phyloP scores from a whole-genome alignment of 1,140 invertebrate genomes.

The Dinoponera quadriceps region DNA sequence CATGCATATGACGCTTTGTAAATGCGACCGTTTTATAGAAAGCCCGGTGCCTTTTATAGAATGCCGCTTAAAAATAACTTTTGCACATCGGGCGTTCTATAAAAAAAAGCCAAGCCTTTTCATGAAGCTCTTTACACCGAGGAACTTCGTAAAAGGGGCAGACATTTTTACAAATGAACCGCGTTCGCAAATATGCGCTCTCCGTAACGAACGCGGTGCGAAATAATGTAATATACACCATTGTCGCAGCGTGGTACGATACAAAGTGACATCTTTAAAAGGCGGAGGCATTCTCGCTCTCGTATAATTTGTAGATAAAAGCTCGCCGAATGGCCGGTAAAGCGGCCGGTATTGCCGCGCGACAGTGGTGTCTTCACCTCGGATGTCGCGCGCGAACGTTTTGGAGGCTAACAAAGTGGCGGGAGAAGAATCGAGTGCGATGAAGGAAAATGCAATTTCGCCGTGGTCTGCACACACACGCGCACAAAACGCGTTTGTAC shows the following conservation, averaged over 20 bases:
- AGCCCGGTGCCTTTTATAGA: too few relatives aligned
- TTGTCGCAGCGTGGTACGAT: neutral
- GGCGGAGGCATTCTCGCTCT: neutral
- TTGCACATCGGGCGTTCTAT: too few relatives aligned
- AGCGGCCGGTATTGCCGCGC: neutral
- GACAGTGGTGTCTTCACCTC: neutral
- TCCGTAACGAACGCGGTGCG: too few relatives aligned
- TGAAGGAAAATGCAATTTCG: conserved; percentile 69
- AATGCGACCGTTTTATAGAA: too few relatives aligned
- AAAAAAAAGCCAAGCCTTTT: too few relatives aligned
- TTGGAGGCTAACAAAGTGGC: conserved; percentile 11
- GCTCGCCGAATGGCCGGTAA: neutral
- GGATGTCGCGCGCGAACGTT: neutral
- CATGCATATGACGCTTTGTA: too few relatives aligned
- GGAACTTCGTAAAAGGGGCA: too few relatives aligned
- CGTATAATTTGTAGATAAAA: conserved; percentile 15
- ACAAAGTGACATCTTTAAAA: neutral
- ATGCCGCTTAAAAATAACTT: too few relatives aligned
- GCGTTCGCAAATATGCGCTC: too few relatives aligned
- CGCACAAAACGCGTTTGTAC: neutral
- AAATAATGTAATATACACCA: too few relatives aligned
- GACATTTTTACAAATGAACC: too few relatives aligned
- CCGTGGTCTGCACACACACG: conserved; percentile 18
- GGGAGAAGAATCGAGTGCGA: conserved; percentile 39
- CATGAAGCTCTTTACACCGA: too few relatives aligned